Percentiles rank a stretch among this genome's conserved stretches.
phyloP scores from a whole-genome alignment of 2,797 vertebrate genomes.

The Hippopotamyrus pictus region DNA sequence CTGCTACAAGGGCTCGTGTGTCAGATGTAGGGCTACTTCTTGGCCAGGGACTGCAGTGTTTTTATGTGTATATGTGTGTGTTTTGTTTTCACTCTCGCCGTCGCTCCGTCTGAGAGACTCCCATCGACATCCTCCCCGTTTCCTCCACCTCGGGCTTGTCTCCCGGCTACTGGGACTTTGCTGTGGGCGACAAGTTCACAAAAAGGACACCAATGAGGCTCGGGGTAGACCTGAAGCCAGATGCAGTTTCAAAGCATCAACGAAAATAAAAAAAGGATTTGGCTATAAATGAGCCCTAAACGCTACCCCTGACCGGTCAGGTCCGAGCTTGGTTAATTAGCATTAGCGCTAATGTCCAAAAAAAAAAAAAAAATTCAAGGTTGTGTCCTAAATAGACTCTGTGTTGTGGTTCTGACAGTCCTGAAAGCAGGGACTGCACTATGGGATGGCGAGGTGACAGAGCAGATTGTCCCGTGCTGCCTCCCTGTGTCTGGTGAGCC shows the following conservation, averaged over 20 bases:
- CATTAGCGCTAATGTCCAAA: not conserved
- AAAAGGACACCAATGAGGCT: not conserved
- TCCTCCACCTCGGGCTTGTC: slow-evolving; percentile 67
- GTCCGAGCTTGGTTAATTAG: not conserved
- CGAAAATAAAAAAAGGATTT: not conserved
- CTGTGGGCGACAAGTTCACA: slow-evolving; percentile 54
- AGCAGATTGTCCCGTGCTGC: not conserved
- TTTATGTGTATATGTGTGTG: slow-evolving; percentile 47
- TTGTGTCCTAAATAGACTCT: not conserved
- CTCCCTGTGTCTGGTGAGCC: not conserved
- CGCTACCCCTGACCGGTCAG: not conserved
- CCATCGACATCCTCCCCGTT: slow-evolving; percentile 77
- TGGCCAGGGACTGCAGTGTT: slow-evolving; percentile 51
- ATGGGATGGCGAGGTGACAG: not conserved
- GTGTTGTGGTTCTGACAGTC: not conserved
- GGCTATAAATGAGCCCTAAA: not conserved
- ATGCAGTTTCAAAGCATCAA: not conserved
- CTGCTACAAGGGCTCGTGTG: not conserved
- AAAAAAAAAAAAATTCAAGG: not conserved
- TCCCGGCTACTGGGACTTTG: slow-evolving; percentile 76
- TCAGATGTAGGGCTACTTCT: slow-evolving; percentile 4
- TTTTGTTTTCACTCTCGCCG: slow-evolving; percentile 72
- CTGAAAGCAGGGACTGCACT: not conserved
- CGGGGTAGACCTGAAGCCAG: not conserved
- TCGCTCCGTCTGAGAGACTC: slow-evolving; percentile 79